Conservation (phyloP, 2,113 vertebrate genomes). For the Sceloporus tristichus region DNA sequence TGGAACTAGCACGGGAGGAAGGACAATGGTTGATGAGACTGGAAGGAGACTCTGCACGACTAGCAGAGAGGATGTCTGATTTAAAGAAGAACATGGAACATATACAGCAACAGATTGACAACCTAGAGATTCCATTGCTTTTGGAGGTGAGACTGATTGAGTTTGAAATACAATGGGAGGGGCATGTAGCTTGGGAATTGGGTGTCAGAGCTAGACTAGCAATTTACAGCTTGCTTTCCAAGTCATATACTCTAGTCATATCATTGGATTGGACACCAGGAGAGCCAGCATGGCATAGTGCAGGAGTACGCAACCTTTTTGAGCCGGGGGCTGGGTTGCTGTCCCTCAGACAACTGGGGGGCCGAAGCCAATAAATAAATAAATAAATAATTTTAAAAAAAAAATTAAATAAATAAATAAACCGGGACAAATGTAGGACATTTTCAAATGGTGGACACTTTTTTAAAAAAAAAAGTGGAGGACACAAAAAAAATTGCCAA, state of each 20-base stretch:
- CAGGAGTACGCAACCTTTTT: too few species aligned
- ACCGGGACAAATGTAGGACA: too few species aligned
- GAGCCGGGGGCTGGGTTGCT: too few species aligned
- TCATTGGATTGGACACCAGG: too few species aligned
- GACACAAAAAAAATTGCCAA: too few species aligned
- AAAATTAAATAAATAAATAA: too few species aligned
- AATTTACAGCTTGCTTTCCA: neutral
- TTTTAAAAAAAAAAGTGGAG: too few species aligned
- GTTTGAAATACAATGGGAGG: neutral
- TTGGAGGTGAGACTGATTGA: constrained; percentile 74
- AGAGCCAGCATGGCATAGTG: too few species aligned
- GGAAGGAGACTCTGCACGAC: constrained; percentile 65
- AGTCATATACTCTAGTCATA: neutral
- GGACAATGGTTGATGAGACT: constrained; percentile 72
- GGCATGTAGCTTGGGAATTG: neutral
- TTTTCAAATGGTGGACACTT: too few species aligned
- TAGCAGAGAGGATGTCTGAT: constrained; percentile 66
- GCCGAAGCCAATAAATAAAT: too few species aligned
- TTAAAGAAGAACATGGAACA: constrained; percentile 72
- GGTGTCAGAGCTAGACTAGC: neutral
- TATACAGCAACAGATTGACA: constrained; percentile 64
- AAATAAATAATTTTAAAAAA: too few species aligned
- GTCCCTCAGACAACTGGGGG: too few species aligned
- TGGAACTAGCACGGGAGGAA: constrained; percentile 77
- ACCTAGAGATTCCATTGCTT: constrained; percentile 49